phyloP scores from a whole-genome alignment of 2,113 vertebrate genomes.

The Tetrao urogallus region DNA sequence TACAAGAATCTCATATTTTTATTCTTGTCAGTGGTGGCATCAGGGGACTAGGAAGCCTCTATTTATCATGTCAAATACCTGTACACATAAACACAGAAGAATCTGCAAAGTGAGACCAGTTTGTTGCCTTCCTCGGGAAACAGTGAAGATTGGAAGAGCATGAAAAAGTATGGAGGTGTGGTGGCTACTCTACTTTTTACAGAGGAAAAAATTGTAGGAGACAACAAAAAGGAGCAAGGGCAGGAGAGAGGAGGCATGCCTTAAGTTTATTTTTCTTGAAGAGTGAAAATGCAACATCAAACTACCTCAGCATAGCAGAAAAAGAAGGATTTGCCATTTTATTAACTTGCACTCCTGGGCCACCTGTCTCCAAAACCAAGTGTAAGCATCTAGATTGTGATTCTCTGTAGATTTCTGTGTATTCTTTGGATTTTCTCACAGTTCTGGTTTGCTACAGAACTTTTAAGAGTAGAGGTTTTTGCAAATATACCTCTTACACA shows the following conservation, averaged over 20 bases:
- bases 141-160: neutral
- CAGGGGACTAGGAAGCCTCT: neutral
- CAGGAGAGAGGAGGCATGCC: neutral
- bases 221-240: neutral
- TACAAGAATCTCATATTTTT: neutral
- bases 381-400: neutral
- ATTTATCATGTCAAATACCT: neutral
- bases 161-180: neutral
- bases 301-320: neutral
- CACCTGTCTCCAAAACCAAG: neutral
- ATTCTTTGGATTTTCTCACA: neutral
- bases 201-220: neutral
- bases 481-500: neutral
- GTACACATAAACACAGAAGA: neutral
- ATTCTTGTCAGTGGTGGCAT: neutral
- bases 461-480: neutral
- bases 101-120: neutral
- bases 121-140: neutral
- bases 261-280: neutral
- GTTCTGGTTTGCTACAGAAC: neutral
- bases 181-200: neutral
- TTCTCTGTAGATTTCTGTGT: neutral
- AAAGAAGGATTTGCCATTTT: neutral
- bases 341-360: neutral
- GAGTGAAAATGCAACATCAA: neutral